phyloP scores from a whole-genome alignment of 37 sponge, comb jelly and placozoan species.

The Geodia barretti region DNA sequence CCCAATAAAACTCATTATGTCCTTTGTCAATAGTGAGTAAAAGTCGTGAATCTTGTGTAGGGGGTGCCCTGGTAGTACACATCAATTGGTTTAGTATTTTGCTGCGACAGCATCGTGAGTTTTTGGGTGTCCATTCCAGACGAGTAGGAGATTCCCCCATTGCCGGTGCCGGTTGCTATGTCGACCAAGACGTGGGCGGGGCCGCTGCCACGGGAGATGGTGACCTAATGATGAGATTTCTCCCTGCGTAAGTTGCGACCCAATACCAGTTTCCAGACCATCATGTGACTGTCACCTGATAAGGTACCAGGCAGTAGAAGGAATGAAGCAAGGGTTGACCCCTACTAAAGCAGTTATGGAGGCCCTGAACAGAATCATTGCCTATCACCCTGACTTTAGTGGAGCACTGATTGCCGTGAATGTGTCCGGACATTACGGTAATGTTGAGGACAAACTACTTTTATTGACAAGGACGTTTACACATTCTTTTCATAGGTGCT shows the following conservation, averaged over 20 bases:
- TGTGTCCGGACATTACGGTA: constrained; percentile 72
- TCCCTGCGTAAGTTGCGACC: constrained; percentile 86
- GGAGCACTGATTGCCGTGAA: constrained; percentile 89
- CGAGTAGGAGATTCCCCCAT: constrained; percentile 97
- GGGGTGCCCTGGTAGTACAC: no score
- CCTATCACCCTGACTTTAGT: constrained; percentile 70
- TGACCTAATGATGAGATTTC: constrained; percentile 99
- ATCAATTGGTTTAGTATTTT: no score
- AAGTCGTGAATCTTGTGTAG: no score
- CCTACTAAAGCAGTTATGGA: constrained; percentile 75
- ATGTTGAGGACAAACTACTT: no score
- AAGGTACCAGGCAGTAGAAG: constrained; percentile 84
- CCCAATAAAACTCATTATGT: no score
- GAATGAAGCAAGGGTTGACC: constrained; percentile 74
- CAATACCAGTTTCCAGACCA: no score
- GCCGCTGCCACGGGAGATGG: constrained; percentile 98
- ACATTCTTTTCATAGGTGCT: no score
- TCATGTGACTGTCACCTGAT: constrained; percentile 6
- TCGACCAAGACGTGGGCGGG: constrained; percentile 88
- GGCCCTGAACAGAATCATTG: constrained; percentile 67
- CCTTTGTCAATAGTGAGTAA: no score
- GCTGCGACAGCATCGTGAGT: no score
- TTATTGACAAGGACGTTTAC: no score
- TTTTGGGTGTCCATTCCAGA: no score
- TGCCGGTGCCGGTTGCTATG: constrained; percentile 94